Base-by-base conservation (phyloP, 2,888 invertebrate species). In the Platypus cylindrus region DNA sequence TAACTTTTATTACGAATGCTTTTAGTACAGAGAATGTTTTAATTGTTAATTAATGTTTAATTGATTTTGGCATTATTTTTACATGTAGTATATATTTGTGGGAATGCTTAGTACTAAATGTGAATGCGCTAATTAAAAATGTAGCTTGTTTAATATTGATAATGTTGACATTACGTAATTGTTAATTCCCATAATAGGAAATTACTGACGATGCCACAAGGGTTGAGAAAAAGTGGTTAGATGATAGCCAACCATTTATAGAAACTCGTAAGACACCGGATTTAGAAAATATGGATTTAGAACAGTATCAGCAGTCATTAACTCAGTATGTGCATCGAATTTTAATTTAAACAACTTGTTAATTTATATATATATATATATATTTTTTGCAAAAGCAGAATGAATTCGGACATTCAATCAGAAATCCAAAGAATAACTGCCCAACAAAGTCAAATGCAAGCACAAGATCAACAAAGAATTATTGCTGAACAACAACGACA, bases 371-470 rank as follows among this genome's bases (percentile, higher is more conserved):
- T 11, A 26, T 8, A 5, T 5, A 5, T 11, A 26, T 26, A 26
- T 8, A 8, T 26, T 26, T 26, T 8, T 11, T 5, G 26, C 5
- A 12, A 12, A 26, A 5, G 47, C 62, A 83, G 82, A 68, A 86
- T 93, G 79, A 91, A 91, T 68, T 78, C 75, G 67, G 91, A 93
- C 66, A 81, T 94, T 55, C 91, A 93, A 67, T 81, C 81, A 46
- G 93, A 94, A 64, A 90, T 94, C 58, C 85, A 89, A 64, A 75
- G 86, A 50, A 70, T 94, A 48, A 79, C 87, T 40, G 78, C 75
- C 44, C 86, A 89, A 56, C 82, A 83, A 56, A 76, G 72, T 60
- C 79, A 79, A 62, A 76, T 81, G 50, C 78, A 73, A 58, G 67
- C 66, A 26, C 64, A 66, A 45, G 69, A 74, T 49, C 68, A 72